Evolutionary conservation across 30 jellyfish, hydroid and myxozoan genomes (phyloP).

Genomic region (Nemopilema nomurai): DNA sequence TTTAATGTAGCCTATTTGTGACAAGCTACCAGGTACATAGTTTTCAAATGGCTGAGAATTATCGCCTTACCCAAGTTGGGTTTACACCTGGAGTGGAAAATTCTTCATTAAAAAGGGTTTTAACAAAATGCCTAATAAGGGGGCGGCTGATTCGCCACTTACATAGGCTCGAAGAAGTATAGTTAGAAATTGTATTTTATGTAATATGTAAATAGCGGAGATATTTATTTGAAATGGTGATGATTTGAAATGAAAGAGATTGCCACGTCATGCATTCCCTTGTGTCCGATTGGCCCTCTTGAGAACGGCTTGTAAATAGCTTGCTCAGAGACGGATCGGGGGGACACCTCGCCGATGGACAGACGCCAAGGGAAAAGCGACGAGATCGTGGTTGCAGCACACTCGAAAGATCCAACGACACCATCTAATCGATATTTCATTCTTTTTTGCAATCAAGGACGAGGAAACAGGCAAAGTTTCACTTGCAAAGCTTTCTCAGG

Average conservation of each 20-base stretch:
- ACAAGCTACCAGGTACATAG: not conserved
- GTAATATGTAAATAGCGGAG: slow-evolving; percentile 9
- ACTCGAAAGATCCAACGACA: slow-evolving; percentile 4
- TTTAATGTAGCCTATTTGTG: not conserved
- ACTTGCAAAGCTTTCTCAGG: slow-evolving; percentile 70
- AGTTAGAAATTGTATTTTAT: not conserved
- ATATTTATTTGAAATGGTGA: slow-evolving; percentile 25
- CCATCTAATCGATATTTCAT: slow-evolving; percentile 54
- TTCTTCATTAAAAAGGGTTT: too few species aligned
- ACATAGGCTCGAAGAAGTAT: not conserved
- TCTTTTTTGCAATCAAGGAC: slow-evolving; percentile 62
- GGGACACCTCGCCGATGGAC: slow-evolving; percentile 3
- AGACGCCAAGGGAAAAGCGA: slow-evolving; percentile 20
- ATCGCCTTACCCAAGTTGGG: too few species aligned
- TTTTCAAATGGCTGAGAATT: not conserved
- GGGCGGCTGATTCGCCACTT: too few species aligned
- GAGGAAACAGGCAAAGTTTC: slow-evolving; percentile 64
- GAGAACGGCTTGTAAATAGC: slow-evolving; percentile 37
- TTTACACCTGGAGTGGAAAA: too few species aligned
- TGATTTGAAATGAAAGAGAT: slow-evolving; percentile 48
- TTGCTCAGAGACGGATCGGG: slow-evolving; percentile 18
- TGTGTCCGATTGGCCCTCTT: slow-evolving; percentile 64
- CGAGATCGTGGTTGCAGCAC: slow-evolving; percentile 34
- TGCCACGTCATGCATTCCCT: slow-evolving; percentile 62
- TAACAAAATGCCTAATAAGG: too few species aligned